Evolutionary conservation across 2,797 vertebrate species (phyloP), one percentile per base, ranked within the genome.

Genomic region (Crocodylus rhombifer): DNA sequence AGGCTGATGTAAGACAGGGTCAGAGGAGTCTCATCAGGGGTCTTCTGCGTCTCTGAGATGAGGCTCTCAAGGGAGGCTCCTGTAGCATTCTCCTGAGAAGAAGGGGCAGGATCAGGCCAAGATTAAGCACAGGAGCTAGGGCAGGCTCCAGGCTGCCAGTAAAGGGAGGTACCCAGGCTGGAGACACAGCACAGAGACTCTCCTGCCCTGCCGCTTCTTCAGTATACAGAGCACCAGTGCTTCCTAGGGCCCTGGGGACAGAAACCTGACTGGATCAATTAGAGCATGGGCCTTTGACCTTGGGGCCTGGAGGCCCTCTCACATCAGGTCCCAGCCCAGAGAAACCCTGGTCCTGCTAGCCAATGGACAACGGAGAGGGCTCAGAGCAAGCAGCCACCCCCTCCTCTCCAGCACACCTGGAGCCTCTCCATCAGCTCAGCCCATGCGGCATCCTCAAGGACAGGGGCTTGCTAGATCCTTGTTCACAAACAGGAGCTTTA

Each of bases 191-290:
- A 21, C 36, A 65, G 7, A 30, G 42, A 42, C 42, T 20, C 77
- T 51, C 36, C 58, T 4, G 18, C 58, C 30, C 4, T 3, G 11
- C 69, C 30, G 13, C 69, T 42, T 21, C 36, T 15, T 12, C 36
- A 42, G 5, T 14, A 2, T 21, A 8, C 71, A 18, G 25, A 73
- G 13, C 14, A 23, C 36, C 8, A 14, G 13, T 6, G 7, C 36
- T 6, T 96, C 9, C 42, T 42, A 9, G 42, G 42, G 42, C 42
- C 42, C 42, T 42, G 42, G 42, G 42, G 42, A 42, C 42, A 42
- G 42, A 42, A 42, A 98, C 99, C 99, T 97, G 98, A 99, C 74
- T 98, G 96, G 95, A 98, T 99, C 95, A 98, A 98, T 84, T 98
- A 99, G 93, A 98, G 98, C 71, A 98, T 42, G 42, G 42, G 42